These are phyloP conservation scores for Clarias fuscus DNA, from an alignment of 2,797 vertebrate genomes.

Conservation along the genomic window DNA sequence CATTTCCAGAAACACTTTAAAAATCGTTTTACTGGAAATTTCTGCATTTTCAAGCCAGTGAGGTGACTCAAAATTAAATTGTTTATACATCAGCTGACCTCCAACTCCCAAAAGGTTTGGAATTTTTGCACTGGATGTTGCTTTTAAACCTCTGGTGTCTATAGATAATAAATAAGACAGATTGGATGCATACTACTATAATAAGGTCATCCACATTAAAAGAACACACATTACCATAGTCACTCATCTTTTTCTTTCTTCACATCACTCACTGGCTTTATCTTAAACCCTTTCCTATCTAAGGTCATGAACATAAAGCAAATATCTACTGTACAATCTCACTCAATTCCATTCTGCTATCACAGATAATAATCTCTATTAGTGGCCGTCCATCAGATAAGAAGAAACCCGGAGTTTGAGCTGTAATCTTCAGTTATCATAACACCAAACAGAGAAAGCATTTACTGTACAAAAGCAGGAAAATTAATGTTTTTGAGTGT, in stretches of 20 bases:
- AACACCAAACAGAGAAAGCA: conserved; percentile 24
- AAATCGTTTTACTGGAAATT: conserved; percentile 1
- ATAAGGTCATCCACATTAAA: conserved; percentile 27
- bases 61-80: conserved; percentile 1
- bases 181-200: conserved; percentile 18
- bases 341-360: conserved; percentile 22
- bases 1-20: conserved; percentile 14
- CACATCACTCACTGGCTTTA: not conserved
- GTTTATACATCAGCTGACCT: conserved; percentile 42
- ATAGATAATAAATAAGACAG: conserved; percentile 43
- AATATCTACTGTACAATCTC: conserved; percentile 25
- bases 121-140: conserved; percentile 16
- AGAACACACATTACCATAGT: not conserved
- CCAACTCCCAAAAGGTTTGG: conserved; percentile 35
- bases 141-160: conserved; percentile 29
- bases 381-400: conserved; percentile 38
- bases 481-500: conserved; percentile 32
- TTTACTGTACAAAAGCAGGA: conserved; percentile 34
- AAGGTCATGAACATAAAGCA: conserved; percentile 28
- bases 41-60: conserved; percentile 11
- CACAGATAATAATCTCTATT: not conserved
- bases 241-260: not conserved
- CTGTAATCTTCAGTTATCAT: conserved; percentile 48
- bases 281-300: conserved; percentile 8
- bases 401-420: conserved; percentile 46